Evolutionary conservation across 2,888 invertebrate species (phyloP).

Genomic region (Coleophora deauratella): DNA sequence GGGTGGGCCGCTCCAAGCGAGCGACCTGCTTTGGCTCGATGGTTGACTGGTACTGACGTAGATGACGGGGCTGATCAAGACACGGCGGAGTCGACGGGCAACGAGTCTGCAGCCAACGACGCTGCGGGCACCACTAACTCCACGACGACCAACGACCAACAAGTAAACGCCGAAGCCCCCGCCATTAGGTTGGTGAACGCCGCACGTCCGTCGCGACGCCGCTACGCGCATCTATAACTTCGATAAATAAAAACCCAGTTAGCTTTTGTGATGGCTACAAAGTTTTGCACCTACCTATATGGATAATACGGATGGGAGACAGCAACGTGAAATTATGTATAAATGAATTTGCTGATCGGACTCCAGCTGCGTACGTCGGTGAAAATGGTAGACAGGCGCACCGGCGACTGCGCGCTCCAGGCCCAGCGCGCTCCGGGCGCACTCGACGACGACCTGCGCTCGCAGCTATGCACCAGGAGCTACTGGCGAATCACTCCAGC

Average conservation of each 20-base stretch:
- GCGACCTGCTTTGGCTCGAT: constrained; percentile 58
- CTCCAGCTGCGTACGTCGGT: no score
- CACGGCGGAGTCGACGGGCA: constrained; percentile 37
- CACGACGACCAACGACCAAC: constrained; percentile 42
- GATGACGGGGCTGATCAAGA: constrained; percentile 56
- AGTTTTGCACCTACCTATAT: constrained; percentile 61
- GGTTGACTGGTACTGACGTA: constrained; percentile 55
- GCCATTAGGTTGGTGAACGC: constrained; percentile 70
- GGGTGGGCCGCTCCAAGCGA: constrained; percentile 55
- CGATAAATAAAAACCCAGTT: constrained; percentile 41
- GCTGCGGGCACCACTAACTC: constrained; percentile 33
- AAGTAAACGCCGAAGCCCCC: constrained; percentile 57
- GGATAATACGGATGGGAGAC: no score
- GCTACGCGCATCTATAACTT: constrained; percentile 54
- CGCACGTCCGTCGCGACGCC: constrained; percentile 57
- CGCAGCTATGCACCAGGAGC: no score
- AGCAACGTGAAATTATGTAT: no score
- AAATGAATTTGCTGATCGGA: no score
- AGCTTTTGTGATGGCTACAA: constrained; percentile 60
- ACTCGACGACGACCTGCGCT: no score
- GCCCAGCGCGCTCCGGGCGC: no score
- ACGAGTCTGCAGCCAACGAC: constrained; percentile 37
- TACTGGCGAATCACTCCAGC: no score
- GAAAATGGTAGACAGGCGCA: no score
- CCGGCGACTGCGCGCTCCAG: no score